Evolutionary conservation across 2,888 invertebrate genomes (phyloP).

Genomic region (Perithous albicinctus): DNA sequence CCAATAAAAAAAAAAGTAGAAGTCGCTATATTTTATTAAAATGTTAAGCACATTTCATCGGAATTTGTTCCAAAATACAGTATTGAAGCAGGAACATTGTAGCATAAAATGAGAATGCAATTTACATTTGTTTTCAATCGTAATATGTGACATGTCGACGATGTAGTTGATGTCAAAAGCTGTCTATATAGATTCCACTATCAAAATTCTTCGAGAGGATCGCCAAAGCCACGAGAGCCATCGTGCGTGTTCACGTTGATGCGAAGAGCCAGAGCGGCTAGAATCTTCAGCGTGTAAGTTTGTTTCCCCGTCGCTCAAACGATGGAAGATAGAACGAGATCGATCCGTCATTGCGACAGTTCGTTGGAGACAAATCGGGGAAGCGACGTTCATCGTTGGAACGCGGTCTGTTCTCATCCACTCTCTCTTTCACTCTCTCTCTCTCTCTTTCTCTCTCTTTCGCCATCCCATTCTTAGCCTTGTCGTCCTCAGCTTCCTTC

Average conservation of each 20-base stretch:
- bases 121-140: slow-evolving; percentile 4
- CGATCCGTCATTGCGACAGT: slow-evolving; percentile 76
- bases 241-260: slow-evolving; percentile 71
- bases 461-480: slow-evolving; percentile 13
- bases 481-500: background rate
- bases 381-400: slow-evolving; percentile 61
- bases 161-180: slow-evolving; percentile 4
- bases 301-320: slow-evolving; percentile 22
- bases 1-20: too few species aligned
- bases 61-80: too few species aligned
- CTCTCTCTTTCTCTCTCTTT: background rate
- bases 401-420: slow-evolving; percentile 26
- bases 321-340: slow-evolving; percentile 73
- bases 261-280: slow-evolving; percentile 40
- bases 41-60: too few species aligned
- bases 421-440: slow-evolving; percentile 3
- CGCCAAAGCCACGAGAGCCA: slow-evolving; percentile 72
- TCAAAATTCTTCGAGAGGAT: slow-evolving; percentile 51
- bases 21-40: too few species aligned
- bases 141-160: background rate
- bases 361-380: slow-evolving; percentile 66
- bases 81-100: too few species aligned
- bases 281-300: background rate
- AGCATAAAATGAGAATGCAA: too few species aligned
- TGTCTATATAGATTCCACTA: slow-evolving; percentile 26